These are phyloP conservation scores for Acipenser ruthenus DNA, from an alignment of 2,797 vertebrate genomes.

Conservation along the genomic window DNA sequence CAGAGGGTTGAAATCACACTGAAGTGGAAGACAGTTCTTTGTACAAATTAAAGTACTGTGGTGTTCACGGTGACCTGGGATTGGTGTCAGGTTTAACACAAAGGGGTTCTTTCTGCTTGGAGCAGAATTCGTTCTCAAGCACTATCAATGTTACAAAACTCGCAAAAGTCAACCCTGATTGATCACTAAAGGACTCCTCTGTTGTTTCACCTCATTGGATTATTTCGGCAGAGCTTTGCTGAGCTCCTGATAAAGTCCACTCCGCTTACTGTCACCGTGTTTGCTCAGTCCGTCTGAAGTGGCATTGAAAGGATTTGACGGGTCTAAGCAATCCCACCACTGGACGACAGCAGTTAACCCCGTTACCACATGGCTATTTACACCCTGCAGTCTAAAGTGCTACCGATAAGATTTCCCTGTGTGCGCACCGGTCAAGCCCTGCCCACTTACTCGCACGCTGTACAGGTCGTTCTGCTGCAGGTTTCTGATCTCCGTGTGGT, in stretches of 20 bases:
- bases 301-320: background rate
- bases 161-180: too few species aligned
- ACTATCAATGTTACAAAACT: background rate
- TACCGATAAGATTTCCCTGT: background rate
- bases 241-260: too few species aligned
- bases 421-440: background rate
- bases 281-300: background rate
- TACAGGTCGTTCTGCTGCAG: conserved; percentile 67
- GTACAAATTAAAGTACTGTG: background rate
- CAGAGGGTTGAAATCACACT: background rate
- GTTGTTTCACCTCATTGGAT: too few species aligned
- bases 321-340: background rate
- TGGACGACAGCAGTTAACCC: too few species aligned
- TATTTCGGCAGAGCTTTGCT: too few species aligned
- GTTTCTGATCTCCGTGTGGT: conserved; percentile 59
- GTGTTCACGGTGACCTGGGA: too few species aligned
- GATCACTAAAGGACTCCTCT: too few species aligned
- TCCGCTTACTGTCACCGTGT: too few species aligned
- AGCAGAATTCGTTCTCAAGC: too few species aligned
- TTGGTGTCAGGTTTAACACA: too few species aligned
- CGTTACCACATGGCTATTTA: background rate
- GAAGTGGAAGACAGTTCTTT: background rate
- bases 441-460: conserved; percentile 72
- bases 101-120: too few species aligned
- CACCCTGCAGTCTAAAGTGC: too few species aligned